These are phyloP conservation scores for Geotrypetes seraphini DNA, from an alignment of 2,797 vertebrate genomes.

Conservation along the genomic window DNA sequence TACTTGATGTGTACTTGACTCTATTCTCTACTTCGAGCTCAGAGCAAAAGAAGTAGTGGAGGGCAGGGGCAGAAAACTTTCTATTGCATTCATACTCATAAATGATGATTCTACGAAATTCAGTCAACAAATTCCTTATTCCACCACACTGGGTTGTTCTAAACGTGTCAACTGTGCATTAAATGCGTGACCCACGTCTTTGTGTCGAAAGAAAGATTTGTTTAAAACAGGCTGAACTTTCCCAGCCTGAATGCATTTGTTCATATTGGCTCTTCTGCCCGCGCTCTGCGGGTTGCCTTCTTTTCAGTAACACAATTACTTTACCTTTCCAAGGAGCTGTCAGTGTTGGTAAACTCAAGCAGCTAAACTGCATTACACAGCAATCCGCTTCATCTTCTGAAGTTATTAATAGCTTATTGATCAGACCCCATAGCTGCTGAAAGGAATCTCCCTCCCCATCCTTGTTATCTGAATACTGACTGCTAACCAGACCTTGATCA, in stretches of 20 bases:
- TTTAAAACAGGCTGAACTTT: too few relatives aligned
- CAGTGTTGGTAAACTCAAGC: constrained; percentile 37
- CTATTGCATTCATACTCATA: too few relatives aligned
- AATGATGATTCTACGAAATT: too few relatives aligned
- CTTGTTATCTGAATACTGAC: background rate
- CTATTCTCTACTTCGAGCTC: too few relatives aligned
- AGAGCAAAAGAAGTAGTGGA: too few relatives aligned
- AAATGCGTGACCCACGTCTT: too few relatives aligned
- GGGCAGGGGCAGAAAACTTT: too few relatives aligned
- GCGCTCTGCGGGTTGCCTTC: background rate
- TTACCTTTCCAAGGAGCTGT: constrained; percentile 25
- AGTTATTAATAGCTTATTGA: constrained; percentile 55
- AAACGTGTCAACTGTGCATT: too few relatives aligned
- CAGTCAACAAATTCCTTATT: too few relatives aligned
- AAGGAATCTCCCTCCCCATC: background rate
- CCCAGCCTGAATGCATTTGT: background rate
- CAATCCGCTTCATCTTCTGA: constrained; percentile 32
- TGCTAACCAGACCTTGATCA: constrained; percentile 17
- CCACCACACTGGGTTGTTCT: too few relatives aligned
- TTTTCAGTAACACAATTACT: constrained; percentile 33
- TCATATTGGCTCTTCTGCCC: background rate
- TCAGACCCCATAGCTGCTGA: constrained; percentile 13
- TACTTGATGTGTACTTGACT: too few relatives aligned
- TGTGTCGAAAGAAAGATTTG: too few relatives aligned
- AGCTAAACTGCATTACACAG: constrained; percentile 32